Evolutionary conservation across 1,140 invertebrate species (phyloP).

Genomic region (Globodera rostochiensis): DNA sequence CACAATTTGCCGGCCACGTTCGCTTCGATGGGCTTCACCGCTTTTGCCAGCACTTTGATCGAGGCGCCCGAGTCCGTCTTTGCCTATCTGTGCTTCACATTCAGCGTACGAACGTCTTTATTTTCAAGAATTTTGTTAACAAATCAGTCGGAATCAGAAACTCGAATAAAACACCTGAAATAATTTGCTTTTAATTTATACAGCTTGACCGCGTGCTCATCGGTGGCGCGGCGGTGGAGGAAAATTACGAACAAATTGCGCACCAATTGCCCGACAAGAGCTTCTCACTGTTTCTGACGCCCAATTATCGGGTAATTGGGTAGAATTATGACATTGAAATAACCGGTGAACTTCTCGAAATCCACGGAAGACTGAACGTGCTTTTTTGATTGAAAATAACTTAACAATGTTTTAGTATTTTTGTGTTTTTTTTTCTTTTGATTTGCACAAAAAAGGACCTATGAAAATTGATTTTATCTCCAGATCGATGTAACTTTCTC

Average conservation of each 20-base stretch:
- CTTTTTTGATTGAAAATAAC: too few relatives aligned
- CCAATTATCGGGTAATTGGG: conserved; percentile 25
- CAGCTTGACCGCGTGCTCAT: conserved; percentile 47
- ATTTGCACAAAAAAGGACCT: too few relatives aligned
- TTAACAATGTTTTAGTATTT: too few relatives aligned
- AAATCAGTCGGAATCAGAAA: too few relatives aligned
- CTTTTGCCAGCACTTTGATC: conserved; percentile 40
- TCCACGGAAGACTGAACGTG: too few relatives aligned
- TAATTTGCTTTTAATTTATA: conserved; percentile 1
- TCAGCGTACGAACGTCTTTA: conserved; percentile 6
- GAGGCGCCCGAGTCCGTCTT: conserved; percentile 44
- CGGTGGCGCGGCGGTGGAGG: conserved; percentile 40
- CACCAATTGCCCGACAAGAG: conserved; percentile 25
- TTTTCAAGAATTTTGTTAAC: too few relatives aligned
- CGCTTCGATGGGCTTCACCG: conserved; percentile 41
- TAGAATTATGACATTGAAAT: neutral
- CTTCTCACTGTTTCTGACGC: conserved; percentile 40
- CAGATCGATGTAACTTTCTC: conserved; percentile 36
- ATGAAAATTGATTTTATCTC: neutral
- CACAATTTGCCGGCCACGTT: conserved; percentile 32
- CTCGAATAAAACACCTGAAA: neutral
- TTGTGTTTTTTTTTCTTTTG: too few relatives aligned
- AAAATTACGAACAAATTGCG: conserved; percentile 34
- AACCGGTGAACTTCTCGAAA: neutral
- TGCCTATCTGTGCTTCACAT: conserved; percentile 42